Conservation (phyloP, 2,797 vertebrate genomes). For the Galagoides demidoff region DNA sequence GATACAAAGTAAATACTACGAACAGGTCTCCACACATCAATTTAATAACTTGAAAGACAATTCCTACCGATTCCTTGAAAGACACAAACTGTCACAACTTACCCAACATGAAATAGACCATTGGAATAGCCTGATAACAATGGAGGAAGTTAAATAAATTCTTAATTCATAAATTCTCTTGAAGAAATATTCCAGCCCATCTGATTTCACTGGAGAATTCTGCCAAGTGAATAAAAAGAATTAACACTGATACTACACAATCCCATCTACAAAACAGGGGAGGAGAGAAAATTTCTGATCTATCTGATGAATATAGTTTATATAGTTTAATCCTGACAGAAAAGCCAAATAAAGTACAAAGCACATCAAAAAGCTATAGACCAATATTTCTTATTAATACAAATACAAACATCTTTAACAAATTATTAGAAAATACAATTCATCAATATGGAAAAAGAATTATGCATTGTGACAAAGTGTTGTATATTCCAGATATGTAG, state of each 20-base stretch:
- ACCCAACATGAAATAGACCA: too few relatives aligned
- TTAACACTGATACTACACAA: not conserved
- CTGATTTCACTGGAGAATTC: not conserved
- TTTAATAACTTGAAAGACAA: too few relatives aligned
- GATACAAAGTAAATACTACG: not conserved
- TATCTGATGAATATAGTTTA: not conserved
- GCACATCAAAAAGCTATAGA: not conserved
- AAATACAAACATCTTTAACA: not conserved
- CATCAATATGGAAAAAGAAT: not conserved
- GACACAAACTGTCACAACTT: too few relatives aligned
- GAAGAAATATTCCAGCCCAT: not conserved
- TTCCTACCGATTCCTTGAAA: too few relatives aligned
- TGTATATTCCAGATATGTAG: not conserved
- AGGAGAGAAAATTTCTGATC: not conserved
- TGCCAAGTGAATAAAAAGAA: not conserved
- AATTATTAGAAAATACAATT: not conserved
- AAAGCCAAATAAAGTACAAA: not conserved
- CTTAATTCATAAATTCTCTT: not conserved
- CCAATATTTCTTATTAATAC: not conserved
- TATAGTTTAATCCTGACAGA: not conserved
- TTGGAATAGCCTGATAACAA: not conserved
- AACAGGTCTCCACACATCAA: not conserved
- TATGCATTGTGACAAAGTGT: not conserved
- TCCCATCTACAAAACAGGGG: not conserved
- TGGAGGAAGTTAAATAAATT: not conserved